These are phyloP conservation scores for Smittia aterrima DNA, from an alignment of 2,888 invertebrate species.

Conservation along the genomic window DNA sequence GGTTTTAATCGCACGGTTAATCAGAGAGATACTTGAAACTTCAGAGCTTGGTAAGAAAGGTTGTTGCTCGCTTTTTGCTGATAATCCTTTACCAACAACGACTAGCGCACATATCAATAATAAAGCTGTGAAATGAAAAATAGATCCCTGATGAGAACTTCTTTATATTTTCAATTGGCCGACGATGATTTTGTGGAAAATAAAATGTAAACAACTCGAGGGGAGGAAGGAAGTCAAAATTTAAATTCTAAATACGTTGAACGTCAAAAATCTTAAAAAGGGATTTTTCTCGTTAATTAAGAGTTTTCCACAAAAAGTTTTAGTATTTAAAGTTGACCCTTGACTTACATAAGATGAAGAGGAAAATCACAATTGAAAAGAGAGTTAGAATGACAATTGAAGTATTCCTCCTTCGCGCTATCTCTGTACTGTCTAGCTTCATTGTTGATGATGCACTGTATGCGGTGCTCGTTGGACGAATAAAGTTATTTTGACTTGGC, in stretches of 20 bases:
- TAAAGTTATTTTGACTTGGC: constrained; percentile 38
- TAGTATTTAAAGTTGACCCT: background rate
- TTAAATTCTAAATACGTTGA: too few relatives aligned
- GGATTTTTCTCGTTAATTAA: too few relatives aligned
- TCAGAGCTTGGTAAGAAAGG: background rate
- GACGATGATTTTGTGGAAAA: background rate
- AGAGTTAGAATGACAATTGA: constrained; percentile 33
- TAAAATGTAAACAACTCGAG: too few relatives aligned
- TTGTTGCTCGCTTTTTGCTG: background rate
- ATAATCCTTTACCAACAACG: constrained; percentile 19
- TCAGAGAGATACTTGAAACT: constrained; percentile 30
- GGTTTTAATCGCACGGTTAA: constrained; percentile 13
- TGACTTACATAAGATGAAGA: constrained; percentile 35
- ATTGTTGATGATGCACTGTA: background rate
- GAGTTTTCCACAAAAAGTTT: too few relatives aligned
- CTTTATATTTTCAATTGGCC: background rate
- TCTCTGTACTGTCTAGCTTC: background rate
- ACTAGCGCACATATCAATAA: constrained; percentile 28
- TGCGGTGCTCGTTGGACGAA: constrained; percentile 36
- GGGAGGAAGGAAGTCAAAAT: too few relatives aligned
- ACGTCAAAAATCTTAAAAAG: too few relatives aligned
- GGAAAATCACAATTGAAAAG: constrained; percentile 15
- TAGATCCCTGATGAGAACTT: background rate
- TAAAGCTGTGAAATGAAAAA: constrained; percentile 9
- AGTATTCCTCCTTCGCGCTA: background rate